Conservation (phyloP, 2,113 vertebrate species). For the Perognathus longimembris region DNA sequence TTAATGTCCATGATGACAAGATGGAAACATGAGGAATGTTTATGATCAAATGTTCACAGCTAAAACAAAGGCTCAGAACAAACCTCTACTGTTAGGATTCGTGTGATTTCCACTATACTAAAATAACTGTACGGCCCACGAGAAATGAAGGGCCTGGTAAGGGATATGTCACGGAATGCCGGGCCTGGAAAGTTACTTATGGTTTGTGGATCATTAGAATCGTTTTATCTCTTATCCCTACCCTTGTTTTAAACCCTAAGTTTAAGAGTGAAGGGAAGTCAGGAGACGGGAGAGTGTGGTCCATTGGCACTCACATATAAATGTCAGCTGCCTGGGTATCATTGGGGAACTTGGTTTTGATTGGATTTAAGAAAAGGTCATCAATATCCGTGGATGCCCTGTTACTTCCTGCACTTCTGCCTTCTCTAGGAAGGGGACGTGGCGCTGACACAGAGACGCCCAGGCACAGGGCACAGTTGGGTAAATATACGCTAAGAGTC, state of each 20-base stretch:
- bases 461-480: rapidly evolving
- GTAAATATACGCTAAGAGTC: background rate
- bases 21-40: background rate
- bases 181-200: background rate
- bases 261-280: background rate
- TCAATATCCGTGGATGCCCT: rapidly evolving
- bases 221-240: background rate
- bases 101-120: background rate
- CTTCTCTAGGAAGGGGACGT: background rate
- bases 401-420: no score
- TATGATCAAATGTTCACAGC: background rate
- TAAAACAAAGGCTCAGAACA: background rate
- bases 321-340: no score
- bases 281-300: no score
- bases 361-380: background rate
- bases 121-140: background rate
- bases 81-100: background rate
- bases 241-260: background rate
- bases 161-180: no score
- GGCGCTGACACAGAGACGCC: background rate
- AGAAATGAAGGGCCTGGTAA: background rate
- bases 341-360: no score
- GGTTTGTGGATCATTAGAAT: background rate
- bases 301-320: no score
- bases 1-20: background rate